Conservation (phyloP, 2,113 vertebrate species). For the Forbesichthys agassizii region DNA sequence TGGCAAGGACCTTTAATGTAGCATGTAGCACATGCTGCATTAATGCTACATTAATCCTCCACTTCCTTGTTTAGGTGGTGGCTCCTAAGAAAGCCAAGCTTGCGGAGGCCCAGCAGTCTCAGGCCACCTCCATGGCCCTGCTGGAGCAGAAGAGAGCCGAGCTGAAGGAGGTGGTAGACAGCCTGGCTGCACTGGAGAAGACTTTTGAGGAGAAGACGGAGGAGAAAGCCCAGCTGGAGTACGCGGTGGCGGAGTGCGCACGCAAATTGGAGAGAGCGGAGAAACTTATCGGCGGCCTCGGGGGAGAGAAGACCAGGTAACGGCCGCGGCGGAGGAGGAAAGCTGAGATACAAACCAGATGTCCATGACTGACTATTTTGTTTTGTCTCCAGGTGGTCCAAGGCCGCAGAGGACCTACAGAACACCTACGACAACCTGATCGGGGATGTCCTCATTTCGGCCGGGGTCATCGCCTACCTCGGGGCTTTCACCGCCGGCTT, state of each 20-base stretch:
- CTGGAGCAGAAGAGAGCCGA: slow-evolving; percentile 87
- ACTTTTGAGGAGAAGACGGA: slow-evolving; percentile 88
- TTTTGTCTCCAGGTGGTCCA: slow-evolving; percentile 81
- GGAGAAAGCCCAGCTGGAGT: slow-evolving; percentile 88
- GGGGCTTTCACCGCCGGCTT: slow-evolving; percentile 93
- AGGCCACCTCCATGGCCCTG: slow-evolving; percentile 82
- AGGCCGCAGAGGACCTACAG: slow-evolving; percentile 90
- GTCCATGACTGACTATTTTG: not conserved
- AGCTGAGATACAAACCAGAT: not conserved
- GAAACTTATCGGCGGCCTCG: slow-evolving; percentile 92
- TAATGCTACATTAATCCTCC: not conserved
- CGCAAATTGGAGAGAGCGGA: slow-evolving; percentile 92
- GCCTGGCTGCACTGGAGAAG: slow-evolving; percentile 81
- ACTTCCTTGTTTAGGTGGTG: slow-evolving; percentile 78
- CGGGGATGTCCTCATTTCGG: slow-evolving; percentile 92
- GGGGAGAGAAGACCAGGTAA: slow-evolving; percentile 95
- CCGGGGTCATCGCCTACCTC: slow-evolving; percentile 94
- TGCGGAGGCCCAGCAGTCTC: slow-evolving; percentile 84
- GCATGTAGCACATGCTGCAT: not conserved
- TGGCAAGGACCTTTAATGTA: too few species aligned
- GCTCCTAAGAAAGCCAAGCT: slow-evolving; percentile 93
- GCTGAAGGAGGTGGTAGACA: slow-evolving; percentile 87
- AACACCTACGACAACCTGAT: slow-evolving; percentile 90
- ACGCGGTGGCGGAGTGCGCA: slow-evolving; percentile 91
- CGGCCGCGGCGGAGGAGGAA: not conserved